Conservation (phyloP, 2,113 vertebrate species). For the Spea bombifrons region DNA sequence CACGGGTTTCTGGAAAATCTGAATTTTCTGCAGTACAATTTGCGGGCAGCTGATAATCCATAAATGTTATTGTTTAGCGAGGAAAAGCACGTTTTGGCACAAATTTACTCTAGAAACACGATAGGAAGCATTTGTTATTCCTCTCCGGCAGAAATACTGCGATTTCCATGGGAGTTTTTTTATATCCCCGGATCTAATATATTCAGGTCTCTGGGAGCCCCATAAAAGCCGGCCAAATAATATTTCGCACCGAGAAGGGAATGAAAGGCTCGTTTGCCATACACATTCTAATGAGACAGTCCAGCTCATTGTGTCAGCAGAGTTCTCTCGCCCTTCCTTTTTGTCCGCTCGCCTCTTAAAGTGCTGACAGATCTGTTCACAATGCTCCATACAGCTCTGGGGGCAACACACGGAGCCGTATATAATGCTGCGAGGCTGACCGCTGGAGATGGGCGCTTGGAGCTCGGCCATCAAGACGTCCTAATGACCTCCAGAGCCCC, state of each 20-base stretch:
- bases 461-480: neutral
- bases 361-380: conserved; percentile 31
- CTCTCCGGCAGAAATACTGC: too few relatives aligned
- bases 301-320: conserved; percentile 24
- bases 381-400: conserved; percentile 26
- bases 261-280: conserved; percentile 22
- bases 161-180: neutral
- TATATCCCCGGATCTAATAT: conserved; percentile 7
- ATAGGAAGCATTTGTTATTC: too few relatives aligned
- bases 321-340: conserved; percentile 25
- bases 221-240: conserved; percentile 30
- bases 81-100: too few relatives aligned
- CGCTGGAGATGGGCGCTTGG: conserved; percentile 22
- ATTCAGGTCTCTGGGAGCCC: conserved; percentile 18
- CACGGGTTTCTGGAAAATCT: too few relatives aligned
- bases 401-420: conserved; percentile 20
- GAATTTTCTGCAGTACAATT: too few relatives aligned
- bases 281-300: conserved; percentile 47
- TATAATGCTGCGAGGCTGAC: conserved; percentile 13
- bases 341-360: conserved; percentile 16
- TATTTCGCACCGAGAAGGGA: conserved; percentile 17
- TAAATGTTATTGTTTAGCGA: too few relatives aligned
- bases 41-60: too few relatives aligned
- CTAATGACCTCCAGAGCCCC: neutral
- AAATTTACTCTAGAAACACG: too few relatives aligned